Base-by-base conservation (phyloP, 2,797 vertebrate species). In the Chlorospingus flavigularis region DNA sequence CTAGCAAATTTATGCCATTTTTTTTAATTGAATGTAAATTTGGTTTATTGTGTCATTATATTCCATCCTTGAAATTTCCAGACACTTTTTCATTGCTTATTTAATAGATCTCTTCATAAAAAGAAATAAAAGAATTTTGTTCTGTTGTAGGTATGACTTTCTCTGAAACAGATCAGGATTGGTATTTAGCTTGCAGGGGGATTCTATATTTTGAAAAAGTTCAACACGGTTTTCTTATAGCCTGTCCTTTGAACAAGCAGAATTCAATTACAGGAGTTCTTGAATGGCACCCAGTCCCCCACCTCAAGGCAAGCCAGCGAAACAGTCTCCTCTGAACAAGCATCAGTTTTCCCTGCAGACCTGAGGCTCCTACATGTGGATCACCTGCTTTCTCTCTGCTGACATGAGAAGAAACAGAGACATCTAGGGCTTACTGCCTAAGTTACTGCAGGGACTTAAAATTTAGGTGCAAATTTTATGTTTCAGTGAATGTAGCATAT, bases 201-300 rank as follows among this genome's bases (percentile, higher is more conserved):
- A 4, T 71, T 74, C 65, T 72, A 25, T 3, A 28, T 75, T 63
- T 85, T 94, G 28, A 17, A 60, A 45, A 61, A 33, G 13, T 71
- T 77, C 16, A 47, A 60, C 5, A 6, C 4, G 4, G 6, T 73
- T 90, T 90, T 83, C 26, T 35, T 51, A 8, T 35, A 90, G 39
- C 55, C 33, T 66, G 16, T 81, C 39, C 45, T 90, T 81, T 83
- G 63, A 73, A 73, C 51, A 86, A 70, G 35, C 15, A 78, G 30
- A 92, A 91, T 80, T 95, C 82, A 78, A 31, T 83, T 90, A 66
- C 66, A 72, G 68, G 62, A 80, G 47, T 30, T 86, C 39, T 80
- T 90, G 57, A 86, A 88, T 10, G 4, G 31, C 82, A 83, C 75
- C 54, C 66, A 54, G 61, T 68, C 20, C 21, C 75, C 35, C 54